Evolutionary conservation across 2,888 invertebrate species (phyloP).

Genomic region (Oscheius sp.): DNA sequence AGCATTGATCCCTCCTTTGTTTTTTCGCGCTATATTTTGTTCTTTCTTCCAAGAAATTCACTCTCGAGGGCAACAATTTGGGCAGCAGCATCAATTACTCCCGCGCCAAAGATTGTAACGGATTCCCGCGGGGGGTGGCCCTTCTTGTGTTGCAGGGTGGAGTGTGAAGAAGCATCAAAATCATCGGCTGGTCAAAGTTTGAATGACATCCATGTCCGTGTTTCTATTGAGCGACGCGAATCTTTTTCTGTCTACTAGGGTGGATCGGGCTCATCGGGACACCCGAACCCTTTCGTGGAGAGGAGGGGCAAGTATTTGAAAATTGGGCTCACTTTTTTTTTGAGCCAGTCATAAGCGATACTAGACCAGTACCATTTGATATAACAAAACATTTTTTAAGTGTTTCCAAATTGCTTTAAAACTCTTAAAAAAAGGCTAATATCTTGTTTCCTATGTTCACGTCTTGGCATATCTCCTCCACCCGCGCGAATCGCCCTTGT

Average conservation of each 20-base stretch:
- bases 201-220: constrained; percentile 20
- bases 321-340: too few species aligned
- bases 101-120: constrained; percentile 34
- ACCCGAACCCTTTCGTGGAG: too few species aligned
- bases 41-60: constrained; percentile 3
- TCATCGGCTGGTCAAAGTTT: constrained; percentile 35
- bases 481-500: constrained; percentile 24
- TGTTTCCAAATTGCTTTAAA: too few species aligned
- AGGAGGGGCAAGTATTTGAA: too few species aligned
- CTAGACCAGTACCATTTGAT: too few species aligned
- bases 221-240: neutral
- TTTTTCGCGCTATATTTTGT: neutral
- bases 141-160: neutral
- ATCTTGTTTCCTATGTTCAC: too few species aligned
- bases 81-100: constrained; percentile 34
- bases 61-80: constrained; percentile 2
- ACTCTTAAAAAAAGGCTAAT: too few species aligned
- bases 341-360: too few species aligned
- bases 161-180: constrained; percentile 17
- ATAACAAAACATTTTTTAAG: too few species aligned
- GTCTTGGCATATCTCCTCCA: constrained; percentile 26
- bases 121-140: constrained; percentile 18
- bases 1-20: neutral
- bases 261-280: too few species aligned
- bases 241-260: neutral